Evolutionary conservation across 1,140 invertebrate species (phyloP).

Genomic region (Ceratina australensis): DNA sequence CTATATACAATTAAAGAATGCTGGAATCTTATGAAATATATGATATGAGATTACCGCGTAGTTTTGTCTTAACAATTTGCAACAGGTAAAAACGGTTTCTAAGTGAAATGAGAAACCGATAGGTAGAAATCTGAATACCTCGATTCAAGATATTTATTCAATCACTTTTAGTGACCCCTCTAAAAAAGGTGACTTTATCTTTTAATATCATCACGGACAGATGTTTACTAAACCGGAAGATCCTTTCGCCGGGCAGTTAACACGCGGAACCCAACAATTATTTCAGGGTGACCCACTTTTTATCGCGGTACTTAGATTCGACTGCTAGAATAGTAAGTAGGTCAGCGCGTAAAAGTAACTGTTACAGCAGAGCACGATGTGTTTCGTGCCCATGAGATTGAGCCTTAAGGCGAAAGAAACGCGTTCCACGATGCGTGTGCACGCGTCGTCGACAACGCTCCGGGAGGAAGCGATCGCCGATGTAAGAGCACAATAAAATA

Average conservation of each 20-base stretch:
- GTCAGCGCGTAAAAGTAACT: slow-evolving; percentile 65
- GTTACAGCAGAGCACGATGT: slow-evolving; percentile 58
- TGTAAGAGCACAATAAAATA: slow-evolving; percentile 30
- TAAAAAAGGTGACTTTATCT: no score
- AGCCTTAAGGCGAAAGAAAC: slow-evolving; percentile 47
- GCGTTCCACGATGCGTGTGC: neutral
- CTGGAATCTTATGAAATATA: neutral
- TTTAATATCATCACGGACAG: neutral
- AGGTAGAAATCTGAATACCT: no score
- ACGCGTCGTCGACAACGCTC: neutral
- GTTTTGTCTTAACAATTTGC: no score
- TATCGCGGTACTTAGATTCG: slow-evolving; percentile 61
- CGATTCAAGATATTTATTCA: no score
- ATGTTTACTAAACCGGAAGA: neutral
- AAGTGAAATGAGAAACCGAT: no score
- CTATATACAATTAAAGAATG: no score
- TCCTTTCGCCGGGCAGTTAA: neutral
- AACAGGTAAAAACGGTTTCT: no score
- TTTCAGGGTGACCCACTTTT: slow-evolving; percentile 53
- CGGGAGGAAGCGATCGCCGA: slow-evolving; percentile 21
- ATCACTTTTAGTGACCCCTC: no score
- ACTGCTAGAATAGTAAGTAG: slow-evolving; percentile 62
- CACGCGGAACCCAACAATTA: slow-evolving; percentile 15
- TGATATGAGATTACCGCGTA: no score
- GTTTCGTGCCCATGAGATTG: slow-evolving; percentile 52